Evolutionary conservation across 1,140 invertebrate species (phyloP).

Genomic region (Anastrepha obliqua): DNA sequence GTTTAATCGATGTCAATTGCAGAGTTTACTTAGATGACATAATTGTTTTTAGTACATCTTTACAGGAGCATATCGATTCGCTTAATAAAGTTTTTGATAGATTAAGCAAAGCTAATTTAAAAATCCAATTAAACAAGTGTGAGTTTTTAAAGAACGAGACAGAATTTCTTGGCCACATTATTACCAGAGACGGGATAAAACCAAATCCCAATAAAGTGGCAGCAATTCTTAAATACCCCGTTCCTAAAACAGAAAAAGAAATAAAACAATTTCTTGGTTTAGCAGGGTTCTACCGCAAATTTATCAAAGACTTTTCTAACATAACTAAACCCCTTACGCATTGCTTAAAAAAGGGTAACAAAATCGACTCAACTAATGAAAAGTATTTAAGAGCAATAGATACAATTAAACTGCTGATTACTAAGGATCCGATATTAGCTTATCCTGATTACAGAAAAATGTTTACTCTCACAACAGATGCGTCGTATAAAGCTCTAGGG

Average conservation of each 20-base stretch:
- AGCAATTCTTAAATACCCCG: constrained; percentile 57
- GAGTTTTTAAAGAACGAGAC: constrained; percentile 52
- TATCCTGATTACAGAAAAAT: constrained; percentile 7
- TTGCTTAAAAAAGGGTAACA: no score
- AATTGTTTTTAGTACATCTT: background rate
- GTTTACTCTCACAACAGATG: constrained; percentile 8
- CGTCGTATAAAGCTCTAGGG: constrained; percentile 12
- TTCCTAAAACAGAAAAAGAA: constrained; percentile 57
- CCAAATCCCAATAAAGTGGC: constrained; percentile 60
- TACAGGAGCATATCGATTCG: constrained; percentile 6
- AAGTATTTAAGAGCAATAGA: no score
- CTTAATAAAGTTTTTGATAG: background rate
- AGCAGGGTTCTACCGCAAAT: constrained; percentile 57
- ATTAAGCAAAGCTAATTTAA: background rate
- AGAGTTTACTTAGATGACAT: background rate
- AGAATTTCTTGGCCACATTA: constrained; percentile 58
- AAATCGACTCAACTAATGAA: no score
- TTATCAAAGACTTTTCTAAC: constrained; percentile 61
- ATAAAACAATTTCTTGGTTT: constrained; percentile 58
- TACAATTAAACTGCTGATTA: no score
- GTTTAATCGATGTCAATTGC: no score
- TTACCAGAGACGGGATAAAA: constrained; percentile 55
- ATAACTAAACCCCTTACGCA: no score
- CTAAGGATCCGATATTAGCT: constrained; percentile 36
- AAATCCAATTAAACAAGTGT: background rate